Percentiles rank a stretch among this genome's conserved stretches.
Evolutionary conservation across 2,888 invertebrate species (phyloP).

Genomic region (Meganola albula): DNA sequence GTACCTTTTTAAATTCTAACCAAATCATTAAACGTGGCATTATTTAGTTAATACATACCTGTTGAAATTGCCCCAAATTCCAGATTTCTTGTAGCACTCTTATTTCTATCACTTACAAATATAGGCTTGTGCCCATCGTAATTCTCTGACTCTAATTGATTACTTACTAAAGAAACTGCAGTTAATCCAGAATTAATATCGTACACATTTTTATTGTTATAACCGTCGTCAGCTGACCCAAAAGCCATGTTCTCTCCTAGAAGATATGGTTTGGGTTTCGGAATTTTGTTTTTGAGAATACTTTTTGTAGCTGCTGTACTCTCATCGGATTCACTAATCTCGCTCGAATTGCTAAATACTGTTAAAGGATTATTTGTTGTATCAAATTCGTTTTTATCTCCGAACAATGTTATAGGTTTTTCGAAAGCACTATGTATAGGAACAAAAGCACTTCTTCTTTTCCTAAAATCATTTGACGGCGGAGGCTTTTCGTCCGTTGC

Average conservation of each 20-base stretch:
- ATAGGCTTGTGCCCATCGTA: conserved; percentile 36
- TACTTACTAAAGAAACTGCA: conserved; percentile 61
- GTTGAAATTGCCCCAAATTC: conserved; percentile 45
- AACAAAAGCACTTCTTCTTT: conserved; percentile 78
- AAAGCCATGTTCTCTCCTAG: conserved; percentile 81
- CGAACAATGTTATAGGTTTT: conserved; percentile 82
- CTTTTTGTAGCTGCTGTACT: conserved; percentile 80
- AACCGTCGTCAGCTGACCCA: conserved; percentile 41
- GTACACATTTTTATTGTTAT: conserved; percentile 27
- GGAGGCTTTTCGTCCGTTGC: conserved; percentile 93
- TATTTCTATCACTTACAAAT: conserved; percentile 31
- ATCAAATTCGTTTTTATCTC: conserved; percentile 55
- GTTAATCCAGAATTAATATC: conserved; percentile 36
- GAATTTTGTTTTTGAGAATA: conserved; percentile 85
- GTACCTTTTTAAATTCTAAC: no score
- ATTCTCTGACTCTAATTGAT: conserved; percentile 48
- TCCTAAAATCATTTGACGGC: conserved; percentile 87
- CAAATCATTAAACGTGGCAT: conserved; percentile 1
- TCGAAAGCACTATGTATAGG: conserved; percentile 61
- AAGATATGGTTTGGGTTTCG: conserved; percentile 85
- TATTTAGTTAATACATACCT: conserved; percentile 35
- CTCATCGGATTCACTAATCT: conserved; percentile 64
- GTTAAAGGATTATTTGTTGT: conserved; percentile 30
- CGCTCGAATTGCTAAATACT: conserved; percentile 35
- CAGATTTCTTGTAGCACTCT: conserved; percentile 30